Base-by-base conservation (phyloP, 2,888 invertebrate genomes). In the Leucozona laternaria region DNA sequence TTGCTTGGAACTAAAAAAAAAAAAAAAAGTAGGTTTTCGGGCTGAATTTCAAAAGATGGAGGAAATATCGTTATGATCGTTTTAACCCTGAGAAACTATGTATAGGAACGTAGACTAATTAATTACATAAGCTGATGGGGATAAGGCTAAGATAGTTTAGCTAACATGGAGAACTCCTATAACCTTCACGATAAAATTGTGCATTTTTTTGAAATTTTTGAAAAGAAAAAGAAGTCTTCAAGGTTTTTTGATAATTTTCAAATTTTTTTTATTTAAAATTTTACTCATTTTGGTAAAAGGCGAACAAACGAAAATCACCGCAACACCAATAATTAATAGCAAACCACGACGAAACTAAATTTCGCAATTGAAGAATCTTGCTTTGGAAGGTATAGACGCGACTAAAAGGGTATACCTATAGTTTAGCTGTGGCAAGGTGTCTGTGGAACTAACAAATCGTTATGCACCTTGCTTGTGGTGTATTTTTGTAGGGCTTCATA, bases 261-360 rank as follows among this genome's bases (percentile, higher is more conserved):
- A 22, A 66, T 55, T 86, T 53, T 82, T 86, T 37, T 86, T 86
- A 43, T 82, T 82, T 78, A 86, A 86, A 78, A 86, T 73, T 86
- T 64, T 50, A 53, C 86, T 86, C 86, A 86, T 86, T 75, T 82
- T 82, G 78, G 11, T n/a, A 37, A 45, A 55, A 43, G 53, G 6
- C 40, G 17, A 64, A 62, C 62, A 43, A 40, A 71, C 53, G 37
- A 34, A 40, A 28, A 40, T 37, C 66, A 72, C 66, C 43, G 34
- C 57, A 79, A 58, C 57, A 79, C 48, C 64, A 75, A 82, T 48
- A 40, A 7, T n/a, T n/a, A 31, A 66, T 78, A 45, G 34, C 43
- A 78, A 72, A 86, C 85, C 78, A 71, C 82, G 75, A 79, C 58
- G 34, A 82, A 86, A 86, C 82, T 86, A 31, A 86, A 79, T 86